These are phyloP conservation scores for Acleris sparsana DNA, from an alignment of 2,888 invertebrate species.

Conservation along the genomic window DNA sequence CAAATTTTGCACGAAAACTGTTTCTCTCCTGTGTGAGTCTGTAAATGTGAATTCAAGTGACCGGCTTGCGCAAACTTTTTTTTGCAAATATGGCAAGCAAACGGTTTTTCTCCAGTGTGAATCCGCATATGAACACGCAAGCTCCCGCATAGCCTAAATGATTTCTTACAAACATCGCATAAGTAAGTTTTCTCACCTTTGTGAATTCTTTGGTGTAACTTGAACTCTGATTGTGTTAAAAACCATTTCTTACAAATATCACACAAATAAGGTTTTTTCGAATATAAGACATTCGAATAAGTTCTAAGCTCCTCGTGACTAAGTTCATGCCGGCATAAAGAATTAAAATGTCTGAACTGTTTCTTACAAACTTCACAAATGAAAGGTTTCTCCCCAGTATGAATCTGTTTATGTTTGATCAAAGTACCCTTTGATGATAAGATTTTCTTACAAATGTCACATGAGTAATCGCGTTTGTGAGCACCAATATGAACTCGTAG, in stretches of 20 bases:
- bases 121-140: neutral
- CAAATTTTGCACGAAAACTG: neutral
- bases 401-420: neutral
- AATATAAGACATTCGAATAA: too few relatives aligned
- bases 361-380: neutral
- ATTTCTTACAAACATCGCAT: neutral
- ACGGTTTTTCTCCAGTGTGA: neutral
- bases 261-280: too few relatives aligned
- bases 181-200: too few relatives aligned
- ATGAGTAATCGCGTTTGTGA: neutral
- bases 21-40: neutral
- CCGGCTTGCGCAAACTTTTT: too few relatives aligned
- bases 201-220: too few relatives aligned
- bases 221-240: neutral
- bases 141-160: neutral
- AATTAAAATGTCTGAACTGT: neutral
- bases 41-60: neutral
- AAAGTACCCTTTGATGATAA: neutral
- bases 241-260: neutral
- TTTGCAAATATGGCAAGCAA: too few relatives aligned
- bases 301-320: too few relatives aligned
- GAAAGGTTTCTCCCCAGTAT: neutral
- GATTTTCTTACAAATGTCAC: conserved; percentile 1
- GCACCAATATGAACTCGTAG: neutral
- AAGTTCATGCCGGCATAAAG: too few relatives aligned